Conservation (phyloP, 2,888 invertebrate species). For the Stenchaetothrips biformis region DNA sequence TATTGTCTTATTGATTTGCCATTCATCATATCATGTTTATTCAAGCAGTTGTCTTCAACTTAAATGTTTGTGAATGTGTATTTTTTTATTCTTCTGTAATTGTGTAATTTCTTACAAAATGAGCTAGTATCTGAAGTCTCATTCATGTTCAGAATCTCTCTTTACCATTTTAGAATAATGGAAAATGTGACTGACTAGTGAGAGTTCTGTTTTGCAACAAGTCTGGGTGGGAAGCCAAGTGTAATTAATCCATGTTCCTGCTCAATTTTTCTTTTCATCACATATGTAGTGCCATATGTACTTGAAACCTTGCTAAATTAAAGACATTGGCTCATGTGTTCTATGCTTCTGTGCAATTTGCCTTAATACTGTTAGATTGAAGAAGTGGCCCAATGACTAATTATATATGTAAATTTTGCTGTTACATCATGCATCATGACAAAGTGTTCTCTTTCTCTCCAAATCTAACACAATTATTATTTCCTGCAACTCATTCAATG, state of each 20-base stretch:
- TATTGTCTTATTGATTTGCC: background rate
- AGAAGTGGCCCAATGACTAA: too few relatives aligned
- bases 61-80: background rate
- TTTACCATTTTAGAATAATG: background rate
- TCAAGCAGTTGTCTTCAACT: background rate
- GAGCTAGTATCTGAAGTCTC: background rate
- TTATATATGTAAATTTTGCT: too few relatives aligned
- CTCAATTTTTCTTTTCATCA: background rate
- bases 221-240: background rate
- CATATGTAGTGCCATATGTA: too few relatives aligned
- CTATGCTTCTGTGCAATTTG: too few relatives aligned
- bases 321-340: too few relatives aligned
- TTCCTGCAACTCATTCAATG: too few relatives aligned
- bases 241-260: background rate
- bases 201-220: background rate
- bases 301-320: too few relatives aligned
- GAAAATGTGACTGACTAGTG: background rate
- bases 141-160: background rate
- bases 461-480: too few relatives aligned
- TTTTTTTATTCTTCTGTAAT: background rate
- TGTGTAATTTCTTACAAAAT: background rate
- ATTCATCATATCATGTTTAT: background rate
- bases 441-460: too few relatives aligned
- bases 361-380: too few relatives aligned
- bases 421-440: too few relatives aligned